These are phyloP conservation scores for Trissolcus japonicus DNA, from an alignment of 2,888 invertebrate genomes.

Conservation along the genomic window DNA sequence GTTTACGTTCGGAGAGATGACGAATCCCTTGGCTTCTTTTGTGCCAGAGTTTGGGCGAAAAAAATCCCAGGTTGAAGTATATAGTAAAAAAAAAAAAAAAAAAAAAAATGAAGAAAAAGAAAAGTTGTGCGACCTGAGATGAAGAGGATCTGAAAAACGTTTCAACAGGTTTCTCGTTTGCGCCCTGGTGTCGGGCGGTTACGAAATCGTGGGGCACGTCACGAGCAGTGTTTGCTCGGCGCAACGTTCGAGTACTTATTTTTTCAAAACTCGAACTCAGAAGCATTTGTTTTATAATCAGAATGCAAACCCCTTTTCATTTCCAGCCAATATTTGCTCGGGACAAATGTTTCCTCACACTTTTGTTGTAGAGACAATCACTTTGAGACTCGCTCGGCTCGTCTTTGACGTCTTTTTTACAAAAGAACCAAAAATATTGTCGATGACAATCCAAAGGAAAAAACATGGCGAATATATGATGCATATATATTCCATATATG, in stretches of 20 bases:
- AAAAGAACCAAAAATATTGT: constrained; percentile 12
- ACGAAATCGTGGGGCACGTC: constrained; percentile 54
- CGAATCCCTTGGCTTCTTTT: constrained; percentile 51
- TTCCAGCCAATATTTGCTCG: constrained; percentile 45
- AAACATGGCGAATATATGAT: neutral
- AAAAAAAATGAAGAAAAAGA: neutral
- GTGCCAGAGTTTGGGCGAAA: constrained; percentile 47
- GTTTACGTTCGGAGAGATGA: constrained; percentile 57
- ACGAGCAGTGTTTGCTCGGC: constrained; percentile 46
- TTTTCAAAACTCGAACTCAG: constrained; percentile 52
- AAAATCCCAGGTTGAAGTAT: constrained; percentile 1
- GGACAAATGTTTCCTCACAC: constrained; percentile 50
- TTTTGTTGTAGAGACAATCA: constrained; percentile 42
- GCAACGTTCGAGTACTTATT: constrained; percentile 42
- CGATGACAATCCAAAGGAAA: constrained; percentile 5
- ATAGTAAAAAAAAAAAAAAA: constrained; percentile 26
- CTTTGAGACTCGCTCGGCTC: constrained; percentile 27
- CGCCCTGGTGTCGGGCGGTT: constrained; percentile 31
- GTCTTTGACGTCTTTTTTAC: constrained; percentile 16
- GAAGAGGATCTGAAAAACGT: constrained; percentile 23
- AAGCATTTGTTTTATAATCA: constrained; percentile 56
- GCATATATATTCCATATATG: no score
- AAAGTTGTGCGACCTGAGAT: constrained; percentile 1
- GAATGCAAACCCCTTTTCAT: constrained; percentile 52
- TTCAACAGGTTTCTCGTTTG: constrained; percentile 45